Evolutionary conservation across 1,140 invertebrate species (phyloP), one percentile per base, ranked within the genome.

Genomic region (Thaumetopoea pityocampa): DNA sequence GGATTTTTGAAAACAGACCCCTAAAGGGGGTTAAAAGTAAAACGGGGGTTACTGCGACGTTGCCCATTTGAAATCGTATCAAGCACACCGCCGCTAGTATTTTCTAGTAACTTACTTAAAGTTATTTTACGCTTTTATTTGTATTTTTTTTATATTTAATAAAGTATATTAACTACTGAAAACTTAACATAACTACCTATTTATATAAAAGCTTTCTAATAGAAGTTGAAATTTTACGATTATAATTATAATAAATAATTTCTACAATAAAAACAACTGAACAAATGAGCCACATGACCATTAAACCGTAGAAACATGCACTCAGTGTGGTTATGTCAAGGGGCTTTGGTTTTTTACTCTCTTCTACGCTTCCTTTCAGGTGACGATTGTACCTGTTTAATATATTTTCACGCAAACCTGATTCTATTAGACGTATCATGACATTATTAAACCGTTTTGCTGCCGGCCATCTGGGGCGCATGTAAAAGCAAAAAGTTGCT

Each of bases 391-490:
- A 18, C 18, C 54, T 41, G 6, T 3, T 40, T 6, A 24, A 24
- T 17, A 61, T 41, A 42, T 64, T 73, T 6, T 36, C 10, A 0
- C 52, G 23, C 20, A 66, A 43, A 7, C 61, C 70, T 0, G 28
- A 27, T 42, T 67, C 69, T 3, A 51, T 34, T 4, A 65, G 16
- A 7, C 19, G 45, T n/a, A 16, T 5, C 5, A 68, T 56, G 0
- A 58, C 11, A 17, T 10, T 22, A 18, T 53, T 38, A 6, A 72
- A n/a, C 41, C 58, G 48, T 6, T 37, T 44, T 6, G 54, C 44
- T 3, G 49, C 67, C 8, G 60, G 52, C 70, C 73, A 78, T 5
- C 66, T 62, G 1, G 62, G 55, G 1, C 68, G 46, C 56, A 74
- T 60, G 15, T 46, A 51, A 16, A 54, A 37, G 41, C 55, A 52